phyloP scores from a whole-genome alignment of 2,113 vertebrate genomes.

The Herpailurus yagouaroundi region DNA sequence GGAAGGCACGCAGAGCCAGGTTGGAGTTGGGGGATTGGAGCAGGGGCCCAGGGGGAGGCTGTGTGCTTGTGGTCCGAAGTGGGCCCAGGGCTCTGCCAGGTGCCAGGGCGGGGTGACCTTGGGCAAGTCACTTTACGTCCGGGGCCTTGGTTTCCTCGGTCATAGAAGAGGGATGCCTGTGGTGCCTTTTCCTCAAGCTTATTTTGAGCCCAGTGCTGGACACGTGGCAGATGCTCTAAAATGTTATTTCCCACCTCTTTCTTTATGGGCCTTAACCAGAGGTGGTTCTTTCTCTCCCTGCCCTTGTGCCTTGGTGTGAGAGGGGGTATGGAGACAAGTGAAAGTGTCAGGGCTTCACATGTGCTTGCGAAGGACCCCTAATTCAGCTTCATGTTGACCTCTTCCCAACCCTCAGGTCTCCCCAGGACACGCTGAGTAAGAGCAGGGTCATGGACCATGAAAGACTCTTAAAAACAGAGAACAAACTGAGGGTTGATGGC shows the following conservation, averaged over 20 bases:
- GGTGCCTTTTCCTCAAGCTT: neutral
- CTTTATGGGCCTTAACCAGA: neutral
- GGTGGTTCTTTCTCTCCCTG: neutral
- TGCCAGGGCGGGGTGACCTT: conserved; percentile 40
- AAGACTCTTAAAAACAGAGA: no score
- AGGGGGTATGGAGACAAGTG: neutral
- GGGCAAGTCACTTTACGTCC: neutral
- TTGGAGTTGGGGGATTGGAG: rapidly evolving
- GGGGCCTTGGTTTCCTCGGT: neutral
- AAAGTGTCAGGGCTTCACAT: neutral
- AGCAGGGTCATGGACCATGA: neutral
- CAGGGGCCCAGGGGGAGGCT: neutral
- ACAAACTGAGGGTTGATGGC: no score
- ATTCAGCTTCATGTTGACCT: neutral
- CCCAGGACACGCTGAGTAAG: neutral
- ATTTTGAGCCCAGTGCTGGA: neutral
- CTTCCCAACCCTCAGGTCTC: neutral
- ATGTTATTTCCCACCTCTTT: neutral
- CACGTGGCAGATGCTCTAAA: neutral
- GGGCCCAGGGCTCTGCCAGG: neutral
- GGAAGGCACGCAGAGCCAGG: neutral
- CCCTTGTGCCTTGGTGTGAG: neutral
- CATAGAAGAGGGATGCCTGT: neutral
- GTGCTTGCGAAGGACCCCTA: neutral
- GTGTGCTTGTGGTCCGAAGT: neutral